Evolutionary conservation across 2,888 invertebrate species (phyloP).

Genomic region (Dynastes tityus): DNA sequence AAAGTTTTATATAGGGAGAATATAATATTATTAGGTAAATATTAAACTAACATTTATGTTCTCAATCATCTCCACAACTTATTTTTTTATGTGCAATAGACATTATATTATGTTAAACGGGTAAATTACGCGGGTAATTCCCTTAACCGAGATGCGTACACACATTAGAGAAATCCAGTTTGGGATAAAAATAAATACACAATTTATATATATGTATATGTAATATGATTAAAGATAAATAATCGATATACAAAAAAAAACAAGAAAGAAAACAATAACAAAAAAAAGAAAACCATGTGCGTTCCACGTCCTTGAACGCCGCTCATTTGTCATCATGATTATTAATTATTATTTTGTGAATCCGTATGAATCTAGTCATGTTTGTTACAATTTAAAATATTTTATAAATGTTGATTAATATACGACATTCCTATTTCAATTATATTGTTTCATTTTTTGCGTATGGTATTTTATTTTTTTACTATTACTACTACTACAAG

Average conservation of each 20-base stretch:
- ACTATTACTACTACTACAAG: neutral
- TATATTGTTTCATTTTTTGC: slow-evolving; percentile 49
- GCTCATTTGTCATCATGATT: slow-evolving; percentile 66
- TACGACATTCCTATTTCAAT: slow-evolving; percentile 73
- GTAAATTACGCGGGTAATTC: too few species aligned
- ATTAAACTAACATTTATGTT: too few species aligned
- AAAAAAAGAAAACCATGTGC: slow-evolving; percentile 62
- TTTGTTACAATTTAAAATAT: slow-evolving; percentile 74
- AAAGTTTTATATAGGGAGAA: too few species aligned
- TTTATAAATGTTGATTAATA: slow-evolving; percentile 75
- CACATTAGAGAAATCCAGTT: too few species aligned
- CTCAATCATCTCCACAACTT: too few species aligned
- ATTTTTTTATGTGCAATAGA: too few species aligned
- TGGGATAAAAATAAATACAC: too few species aligned
- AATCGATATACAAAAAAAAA: slow-evolving; percentile 37
- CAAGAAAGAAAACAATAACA: slow-evolving; percentile 22
- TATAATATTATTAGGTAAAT: too few species aligned
- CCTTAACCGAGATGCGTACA: too few species aligned
- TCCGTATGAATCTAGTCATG: slow-evolving; percentile 74
- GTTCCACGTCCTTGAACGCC: slow-evolving; percentile 61
- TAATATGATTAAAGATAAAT: neutral
- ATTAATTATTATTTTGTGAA: slow-evolving; percentile 67
- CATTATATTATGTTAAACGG: too few species aligned
- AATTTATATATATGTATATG: slow-evolving; percentile 5
- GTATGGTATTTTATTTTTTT: neutral